phyloP scores from a whole-genome alignment of 1,140 invertebrate species.

The Hormaphis cornu region DNA sequence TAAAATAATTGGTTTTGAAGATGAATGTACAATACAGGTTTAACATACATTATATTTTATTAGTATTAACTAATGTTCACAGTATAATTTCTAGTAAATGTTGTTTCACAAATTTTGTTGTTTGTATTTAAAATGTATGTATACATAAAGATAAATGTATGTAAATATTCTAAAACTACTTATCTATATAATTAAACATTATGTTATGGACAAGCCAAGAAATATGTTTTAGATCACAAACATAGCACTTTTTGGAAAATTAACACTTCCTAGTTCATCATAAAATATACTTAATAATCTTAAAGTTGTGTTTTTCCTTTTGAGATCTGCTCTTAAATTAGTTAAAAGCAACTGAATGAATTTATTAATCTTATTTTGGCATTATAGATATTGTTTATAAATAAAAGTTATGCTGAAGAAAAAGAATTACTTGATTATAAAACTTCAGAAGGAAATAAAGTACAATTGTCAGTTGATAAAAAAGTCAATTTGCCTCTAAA shows the following conservation, averaged over 20 bases:
- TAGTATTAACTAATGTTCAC: too few relatives aligned
- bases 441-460: constrained; percentile 1
- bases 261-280: too few relatives aligned
- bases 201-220: too few relatives aligned
- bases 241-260: too few relatives aligned
- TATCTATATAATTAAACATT: too few relatives aligned
- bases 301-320: too few relatives aligned
- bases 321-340: too few relatives aligned
- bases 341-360: too few relatives aligned
- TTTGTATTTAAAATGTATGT: not conserved
- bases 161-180: not conserved
- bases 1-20: constrained; percentile 3
- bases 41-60: not conserved
- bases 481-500: not conserved
- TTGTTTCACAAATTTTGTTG: not conserved
- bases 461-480: not conserved
- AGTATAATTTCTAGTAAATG: too few relatives aligned
- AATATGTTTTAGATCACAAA: too few relatives aligned
- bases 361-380: not conserved
- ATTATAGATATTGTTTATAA: constrained; percentile 20
- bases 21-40: not conserved
- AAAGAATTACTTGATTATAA: not conserved
- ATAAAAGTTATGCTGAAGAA: constrained; percentile 1
- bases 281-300: too few relatives aligned
- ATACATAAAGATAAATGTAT: not conserved